Evolutionary conservation across 2,113 vertebrate species (phyloP), one percentile per base, ranked within the genome.

Genomic region (Toxotes chatareus): DNA sequence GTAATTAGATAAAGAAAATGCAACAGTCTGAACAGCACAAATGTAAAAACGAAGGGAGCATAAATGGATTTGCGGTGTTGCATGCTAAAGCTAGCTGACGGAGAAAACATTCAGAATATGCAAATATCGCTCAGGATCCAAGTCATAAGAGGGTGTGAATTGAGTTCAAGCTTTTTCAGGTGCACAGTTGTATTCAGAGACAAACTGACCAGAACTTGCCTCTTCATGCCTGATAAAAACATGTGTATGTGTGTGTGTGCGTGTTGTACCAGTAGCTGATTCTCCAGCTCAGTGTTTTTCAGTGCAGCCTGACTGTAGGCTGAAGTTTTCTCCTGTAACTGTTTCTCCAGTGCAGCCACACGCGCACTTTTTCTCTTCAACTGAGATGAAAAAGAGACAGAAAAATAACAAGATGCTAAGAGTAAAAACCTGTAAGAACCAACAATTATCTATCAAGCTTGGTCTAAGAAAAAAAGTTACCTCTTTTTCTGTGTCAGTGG

Each of bases 311-410:
- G 86, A 6, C 95, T 95, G 89, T 96, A 97, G 64, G 96, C 95
- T 57, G 92, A 76, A 44, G 91, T 94, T 90, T 98, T 99, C 93
- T 98, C 97, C 95, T 97, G 95, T 40, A 99, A n/a, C 64, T 98
- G 96, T 89, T 97, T 97, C 75, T 99, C 95, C 86, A 99, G 86
- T 0, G 93, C 90, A 42, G 94, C 89, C 72, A 96, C 88, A 59
- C 96, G 96, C 34, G 95, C 95, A 77, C 93, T 94, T 90, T 97
- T 99, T 91, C 96, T 98, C 91, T 94, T 96, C 84, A 98, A 51
- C 98, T 99, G 88, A 81, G 92, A 51, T 21, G 8, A 73, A 77
- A 60, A 10, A 78, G 16, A 64, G 5, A 51, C 7, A 34, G 46
- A 23, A 34, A 21, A 27, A 40, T 1, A 55, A 47, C 40, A 4